Evolutionary conservation across 2,113 vertebrate species (phyloP), one percentile per base, ranked within the genome.

Genomic region (Anseranas semipalmata): DNA sequence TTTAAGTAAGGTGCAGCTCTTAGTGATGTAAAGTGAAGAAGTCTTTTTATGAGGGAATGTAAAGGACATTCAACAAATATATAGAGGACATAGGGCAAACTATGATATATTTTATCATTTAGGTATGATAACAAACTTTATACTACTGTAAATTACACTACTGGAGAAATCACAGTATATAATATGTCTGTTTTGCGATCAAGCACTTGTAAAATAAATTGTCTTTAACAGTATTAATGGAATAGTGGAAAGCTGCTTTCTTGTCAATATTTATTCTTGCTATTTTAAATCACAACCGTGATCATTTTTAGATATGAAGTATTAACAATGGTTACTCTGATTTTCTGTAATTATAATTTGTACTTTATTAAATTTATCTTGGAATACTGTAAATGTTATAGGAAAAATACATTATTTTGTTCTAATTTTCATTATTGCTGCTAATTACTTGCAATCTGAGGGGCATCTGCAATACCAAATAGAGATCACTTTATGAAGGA

Each of bases 121-220:
- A 84, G n/a, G 55, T 85, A 90, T 2, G 2, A 12, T 59, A 72
- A 53, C 1, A 15, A 92, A 67, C 12, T 52, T 68, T 33, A 17
- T 79, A 56, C 68, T 92, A 48, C 87, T 96, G 73, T 77, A 96
- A 80, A 55, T 94, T 55, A 85, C 24, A 87, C n/a, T 96, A 37
- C 72, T 95, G 59, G 46, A 91, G 68, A 45, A 92, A 76, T 74
- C n/a, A 45, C 77, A 14, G 46, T 95, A 27, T 87, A 9, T 89
- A 50, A 80, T 89, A 67, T 60, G 88, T 97, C 93, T 96, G 52
- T 95, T 62, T 97, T 89, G 60, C 46, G 89, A 63, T 84, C 63
- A 78, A 83, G 63, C 15, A 67, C 45, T 86, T 95, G 66, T 87
- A 84, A 94, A 97, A 74, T 79, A 90, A 52, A 27, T 87, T 33